Evolutionary conservation across 2,888 invertebrate species (phyloP).

Genomic region (Vanessa cardui): DNA sequence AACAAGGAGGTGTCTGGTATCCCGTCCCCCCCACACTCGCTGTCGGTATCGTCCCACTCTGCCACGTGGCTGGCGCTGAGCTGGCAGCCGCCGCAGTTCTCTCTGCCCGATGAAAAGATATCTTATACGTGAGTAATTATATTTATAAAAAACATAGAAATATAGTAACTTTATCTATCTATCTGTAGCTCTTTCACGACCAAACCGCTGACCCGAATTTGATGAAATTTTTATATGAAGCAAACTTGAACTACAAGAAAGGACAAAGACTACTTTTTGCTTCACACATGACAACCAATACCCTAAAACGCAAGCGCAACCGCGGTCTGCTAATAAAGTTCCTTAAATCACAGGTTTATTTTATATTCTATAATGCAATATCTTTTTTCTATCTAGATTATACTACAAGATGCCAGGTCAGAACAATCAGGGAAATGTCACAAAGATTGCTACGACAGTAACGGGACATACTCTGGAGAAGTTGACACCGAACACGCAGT

Average conservation of each 20-base stretch:
- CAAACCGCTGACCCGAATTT: no score
- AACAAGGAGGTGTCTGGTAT: conserved; percentile 84
- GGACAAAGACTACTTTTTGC: no score
- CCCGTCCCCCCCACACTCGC: conserved; percentile 91
- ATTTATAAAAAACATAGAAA: no score
- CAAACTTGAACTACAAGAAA: no score
- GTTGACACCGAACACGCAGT: conserved; percentile 90
- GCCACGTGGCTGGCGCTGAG: conserved; percentile 91
- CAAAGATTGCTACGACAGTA: conserved; percentile 85
- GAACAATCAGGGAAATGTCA: conserved; percentile 82
- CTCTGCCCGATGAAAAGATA: conserved; percentile 90
- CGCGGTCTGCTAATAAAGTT: no score
- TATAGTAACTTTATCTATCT: no score
- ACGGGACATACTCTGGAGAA: conserved; percentile 88
- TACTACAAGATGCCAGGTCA: conserved; percentile 85
- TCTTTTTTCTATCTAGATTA: conserved; percentile 71
- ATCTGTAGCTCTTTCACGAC: no score
- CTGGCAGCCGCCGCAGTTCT: conserved; percentile 94
- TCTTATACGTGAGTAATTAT: conserved; percentile 87
- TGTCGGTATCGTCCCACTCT: conserved; percentile 90
- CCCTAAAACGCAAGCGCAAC: no score
- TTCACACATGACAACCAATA: no score
- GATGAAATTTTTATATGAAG: no score
- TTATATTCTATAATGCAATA: no score
- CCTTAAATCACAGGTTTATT: no score